phyloP scores from a whole-genome alignment of 37 sponge, comb jelly and placozoan genomes.

The Haliclona indistincta region DNA sequence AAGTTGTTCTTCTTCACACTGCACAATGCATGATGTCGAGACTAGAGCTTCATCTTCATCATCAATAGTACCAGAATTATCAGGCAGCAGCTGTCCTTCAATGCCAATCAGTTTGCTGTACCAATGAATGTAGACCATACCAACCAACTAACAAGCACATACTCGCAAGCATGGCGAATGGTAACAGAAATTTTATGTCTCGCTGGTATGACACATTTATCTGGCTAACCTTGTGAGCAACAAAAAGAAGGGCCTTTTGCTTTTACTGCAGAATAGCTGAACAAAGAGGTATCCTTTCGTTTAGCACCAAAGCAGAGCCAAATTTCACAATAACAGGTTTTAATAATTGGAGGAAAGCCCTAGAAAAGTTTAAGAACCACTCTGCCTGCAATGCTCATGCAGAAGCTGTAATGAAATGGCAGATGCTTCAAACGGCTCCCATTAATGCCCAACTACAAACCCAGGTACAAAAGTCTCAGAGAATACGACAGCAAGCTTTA shows the following conservation, averaged over 20 bases:
- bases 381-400: conserved; percentile 36
- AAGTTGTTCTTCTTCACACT: neutral
- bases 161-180: neutral
- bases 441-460: conserved; percentile 21
- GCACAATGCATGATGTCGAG: no score
- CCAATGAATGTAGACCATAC: neutral
- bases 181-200: conserved; percentile 2
- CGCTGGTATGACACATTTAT: neutral
- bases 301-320: conserved; percentile 49
- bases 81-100: neutral
- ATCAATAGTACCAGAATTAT: neutral
- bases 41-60: no score
- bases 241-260: conserved; percentile 46
- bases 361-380: conserved; percentile 46
- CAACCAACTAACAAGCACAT: neutral
- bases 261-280: conserved; percentile 42
- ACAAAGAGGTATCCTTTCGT: conserved; percentile 38
- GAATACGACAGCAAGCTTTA: conserved; percentile 43
- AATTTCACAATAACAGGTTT: conserved; percentile 53
- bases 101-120: neutral
- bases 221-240: conserved; percentile 26
- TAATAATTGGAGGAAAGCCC: conserved; percentile 36
- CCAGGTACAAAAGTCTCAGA: conserved; percentile 27
- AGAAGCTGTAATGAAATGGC: conserved; percentile 56
- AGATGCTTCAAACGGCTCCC: conserved; percentile 12